A percentile compares a stretch with the other conserved stretches of the same genome.
Conservation (phyloP, 2,797 vertebrate species). For the Muscicapa comitata region DNA sequence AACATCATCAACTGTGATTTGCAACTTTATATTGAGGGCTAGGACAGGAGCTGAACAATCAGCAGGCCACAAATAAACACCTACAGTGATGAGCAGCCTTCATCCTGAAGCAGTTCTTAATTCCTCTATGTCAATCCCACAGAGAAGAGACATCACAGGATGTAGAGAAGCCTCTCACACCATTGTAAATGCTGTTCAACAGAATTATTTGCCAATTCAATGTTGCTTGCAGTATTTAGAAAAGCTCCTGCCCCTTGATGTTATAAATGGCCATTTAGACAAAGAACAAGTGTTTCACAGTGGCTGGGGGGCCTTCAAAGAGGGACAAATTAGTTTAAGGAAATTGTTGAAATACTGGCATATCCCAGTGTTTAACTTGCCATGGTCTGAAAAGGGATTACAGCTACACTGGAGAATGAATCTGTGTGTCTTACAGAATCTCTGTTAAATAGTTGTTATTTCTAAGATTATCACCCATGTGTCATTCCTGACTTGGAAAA, state of each 20-base stretch:
- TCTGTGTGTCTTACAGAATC: background rate
- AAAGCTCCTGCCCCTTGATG: background rate
- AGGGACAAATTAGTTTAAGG: background rate
- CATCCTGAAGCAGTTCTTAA: background rate
- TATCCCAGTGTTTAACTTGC: background rate
- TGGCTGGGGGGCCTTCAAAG: background rate
- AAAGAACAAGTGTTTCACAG: background rate
- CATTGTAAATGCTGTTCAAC: background rate
- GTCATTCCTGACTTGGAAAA: background rate
- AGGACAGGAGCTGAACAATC: background rate
- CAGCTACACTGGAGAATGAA: background rate
- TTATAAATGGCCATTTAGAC: background rate
- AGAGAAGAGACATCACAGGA: background rate
- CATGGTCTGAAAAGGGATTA: background rate
- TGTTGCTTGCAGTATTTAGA: background rate
- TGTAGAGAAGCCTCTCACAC: background rate
- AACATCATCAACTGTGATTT: background rate
- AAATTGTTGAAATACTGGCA: background rate
- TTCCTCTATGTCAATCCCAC: background rate
- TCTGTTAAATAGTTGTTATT: background rate
- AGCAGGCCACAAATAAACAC: background rate
- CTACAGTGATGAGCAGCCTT: background rate
- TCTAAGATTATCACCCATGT: background rate
- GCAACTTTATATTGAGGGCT: background rate
- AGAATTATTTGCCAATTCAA: background rate